phyloP scores from a whole-genome alignment of 2,888 invertebrate genomes.

The Tiliacea aurago region DNA sequence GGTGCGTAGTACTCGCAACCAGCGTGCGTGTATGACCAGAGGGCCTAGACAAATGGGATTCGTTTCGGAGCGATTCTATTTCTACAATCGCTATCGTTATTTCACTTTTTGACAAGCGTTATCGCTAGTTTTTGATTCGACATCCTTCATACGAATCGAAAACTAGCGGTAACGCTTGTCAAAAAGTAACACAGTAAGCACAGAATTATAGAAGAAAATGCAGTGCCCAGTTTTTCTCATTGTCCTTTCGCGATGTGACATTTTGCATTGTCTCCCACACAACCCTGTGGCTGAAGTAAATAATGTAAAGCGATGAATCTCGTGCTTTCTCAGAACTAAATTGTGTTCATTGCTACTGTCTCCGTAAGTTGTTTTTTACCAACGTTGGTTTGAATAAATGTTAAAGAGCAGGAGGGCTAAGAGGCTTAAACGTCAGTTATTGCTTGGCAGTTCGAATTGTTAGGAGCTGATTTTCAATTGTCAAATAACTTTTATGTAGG shows the following conservation, averaged over 20 bases:
- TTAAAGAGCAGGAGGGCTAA: neutral
- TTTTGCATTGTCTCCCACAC: slow-evolving; percentile 41
- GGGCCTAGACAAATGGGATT: too few species aligned
- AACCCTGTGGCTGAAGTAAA: slow-evolving; percentile 37
- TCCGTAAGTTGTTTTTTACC: slow-evolving; percentile 10
- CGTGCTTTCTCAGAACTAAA: slow-evolving; percentile 40
- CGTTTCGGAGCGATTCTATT: too few species aligned
- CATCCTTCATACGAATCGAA: too few species aligned
- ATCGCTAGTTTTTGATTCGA: too few species aligned
- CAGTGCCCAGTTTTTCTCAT: slow-evolving; percentile 8
- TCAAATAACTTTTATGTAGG: neutral
- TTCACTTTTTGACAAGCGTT: too few species aligned
- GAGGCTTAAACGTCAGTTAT: neutral
- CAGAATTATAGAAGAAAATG: slow-evolving; percentile 22
- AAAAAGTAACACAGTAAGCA: too few species aligned
- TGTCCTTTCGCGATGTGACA: slow-evolving; percentile 24
- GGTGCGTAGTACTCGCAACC: too few species aligned
- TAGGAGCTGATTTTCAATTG: neutral
- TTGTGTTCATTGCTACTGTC: slow-evolving; percentile 46
- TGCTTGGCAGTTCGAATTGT: neutral
- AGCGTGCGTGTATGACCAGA: too few species aligned
- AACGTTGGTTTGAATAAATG: neutral
- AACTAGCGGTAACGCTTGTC: too few species aligned
- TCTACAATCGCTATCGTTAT: too few species aligned
- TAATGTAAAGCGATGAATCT: slow-evolving; percentile 55